Percentiles rank a stretch among this genome's conserved stretches.
phyloP scores from a whole-genome alignment of 2,797 vertebrate genomes.

The Enteromius viviparus region DNA sequence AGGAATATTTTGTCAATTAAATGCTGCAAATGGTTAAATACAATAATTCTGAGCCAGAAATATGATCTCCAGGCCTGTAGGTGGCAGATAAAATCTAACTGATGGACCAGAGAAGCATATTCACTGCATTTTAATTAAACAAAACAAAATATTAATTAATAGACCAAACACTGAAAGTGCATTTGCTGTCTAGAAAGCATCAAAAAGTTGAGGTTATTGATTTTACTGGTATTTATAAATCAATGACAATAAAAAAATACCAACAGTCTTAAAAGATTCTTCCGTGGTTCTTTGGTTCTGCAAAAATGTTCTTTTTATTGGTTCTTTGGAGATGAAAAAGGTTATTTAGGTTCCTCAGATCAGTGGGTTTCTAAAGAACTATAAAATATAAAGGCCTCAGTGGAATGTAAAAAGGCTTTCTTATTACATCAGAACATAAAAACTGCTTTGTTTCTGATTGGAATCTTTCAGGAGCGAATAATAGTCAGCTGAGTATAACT shows the following conservation, averaged over 20 bases:
- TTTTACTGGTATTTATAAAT: neutral
- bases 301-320: neutral
- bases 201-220: neutral
- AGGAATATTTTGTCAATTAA: neutral
- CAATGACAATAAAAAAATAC: neutral
- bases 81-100: neutral
- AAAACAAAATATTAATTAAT: neutral
- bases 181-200: neutral
- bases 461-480: neutral
- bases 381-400: neutral
- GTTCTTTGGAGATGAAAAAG: neutral
- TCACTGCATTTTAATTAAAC: neutral
- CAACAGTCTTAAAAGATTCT: neutral
- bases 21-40: neutral
- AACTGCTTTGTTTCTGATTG: neutral
- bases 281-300: neutral
- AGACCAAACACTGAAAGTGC: neutral
- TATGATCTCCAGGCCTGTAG: neutral
- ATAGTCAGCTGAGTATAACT: neutral
- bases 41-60: neutral
- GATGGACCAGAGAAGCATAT: neutral
- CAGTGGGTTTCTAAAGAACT: neutral
- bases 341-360: neutral
- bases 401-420: neutral
- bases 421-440: neutral